Evolutionary conservation across 2,797 vertebrate genomes (phyloP).

Genomic region (Argyrosomus regius): DNA sequence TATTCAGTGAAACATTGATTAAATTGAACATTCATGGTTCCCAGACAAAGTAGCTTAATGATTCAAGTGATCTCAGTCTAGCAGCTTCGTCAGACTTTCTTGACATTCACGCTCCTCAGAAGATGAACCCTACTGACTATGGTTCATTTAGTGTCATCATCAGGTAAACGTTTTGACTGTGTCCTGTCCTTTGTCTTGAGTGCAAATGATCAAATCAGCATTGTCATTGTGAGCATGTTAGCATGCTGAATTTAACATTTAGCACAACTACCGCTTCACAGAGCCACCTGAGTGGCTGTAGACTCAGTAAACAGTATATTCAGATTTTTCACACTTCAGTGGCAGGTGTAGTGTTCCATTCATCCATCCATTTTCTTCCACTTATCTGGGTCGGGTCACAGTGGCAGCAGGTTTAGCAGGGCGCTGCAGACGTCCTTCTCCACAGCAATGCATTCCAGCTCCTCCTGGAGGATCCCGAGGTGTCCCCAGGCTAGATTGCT

Average conservation of each 20-base stretch:
- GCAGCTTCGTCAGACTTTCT: too few relatives aligned
- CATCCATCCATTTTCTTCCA: too few relatives aligned
- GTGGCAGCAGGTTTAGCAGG: too few relatives aligned
- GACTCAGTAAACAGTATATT: neutral
- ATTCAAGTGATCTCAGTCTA: too few relatives aligned
- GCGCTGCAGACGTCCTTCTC: too few relatives aligned
- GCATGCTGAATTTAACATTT: neutral
- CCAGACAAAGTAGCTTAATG: neutral
- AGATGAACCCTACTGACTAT: fast-evolving
- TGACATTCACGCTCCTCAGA: neutral
- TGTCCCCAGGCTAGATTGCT: too few relatives aligned
- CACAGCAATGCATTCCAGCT: too few relatives aligned
- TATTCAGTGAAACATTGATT: neutral
- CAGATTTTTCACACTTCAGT: neutral
- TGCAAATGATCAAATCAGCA: neutral
- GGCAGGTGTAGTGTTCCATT: neutral
- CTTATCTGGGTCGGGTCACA: too few relatives aligned
- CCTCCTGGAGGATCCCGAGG: too few relatives aligned
- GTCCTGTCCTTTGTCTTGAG: neutral
- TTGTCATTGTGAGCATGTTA: neutral
- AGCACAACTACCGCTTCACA: too few relatives aligned
- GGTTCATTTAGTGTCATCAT: neutral
- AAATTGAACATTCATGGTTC: neutral
- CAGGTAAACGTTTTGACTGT: neutral
- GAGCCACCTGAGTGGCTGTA: neutral